Evolutionary conservation across 2,888 invertebrate species (phyloP).

Genomic region (Dysmachus trigonus): DNA sequence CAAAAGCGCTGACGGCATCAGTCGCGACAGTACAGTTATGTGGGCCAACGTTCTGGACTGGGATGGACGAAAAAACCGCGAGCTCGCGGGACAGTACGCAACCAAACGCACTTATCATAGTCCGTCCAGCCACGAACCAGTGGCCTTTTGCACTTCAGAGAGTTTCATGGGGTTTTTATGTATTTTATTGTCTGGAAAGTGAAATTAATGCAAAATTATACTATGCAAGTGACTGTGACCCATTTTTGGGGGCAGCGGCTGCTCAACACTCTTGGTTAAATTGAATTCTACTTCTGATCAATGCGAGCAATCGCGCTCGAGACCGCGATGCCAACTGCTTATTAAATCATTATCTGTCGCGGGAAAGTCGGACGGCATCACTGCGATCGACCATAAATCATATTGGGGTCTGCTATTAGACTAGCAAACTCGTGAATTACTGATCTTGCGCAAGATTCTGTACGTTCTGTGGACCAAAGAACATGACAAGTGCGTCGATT

Average conservation of each 20-base stretch:
- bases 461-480: not conserved
- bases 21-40: not conserved
- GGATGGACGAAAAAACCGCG: not conserved
- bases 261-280: not conserved
- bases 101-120: not conserved
- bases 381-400: not conserved
- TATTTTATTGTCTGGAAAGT: constrained; percentile 17
- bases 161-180: not conserved
- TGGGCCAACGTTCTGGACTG: not conserved
- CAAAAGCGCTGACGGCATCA: not conserved
- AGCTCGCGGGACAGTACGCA: not conserved
- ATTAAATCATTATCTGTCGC: constrained; percentile 30
- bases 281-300: constrained; percentile 8
- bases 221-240: constrained; percentile 28
- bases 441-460: not conserved
- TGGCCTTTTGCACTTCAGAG: constrained; percentile 2
- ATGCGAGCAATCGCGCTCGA: not conserved
- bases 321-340: not conserved
- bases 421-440: not conserved
- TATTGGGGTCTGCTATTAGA: not conserved
- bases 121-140: not conserved
- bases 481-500: not conserved
- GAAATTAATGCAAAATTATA: constrained; percentile 39
- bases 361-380: not conserved
- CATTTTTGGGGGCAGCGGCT: not conserved